A percentile compares a stretch with the other conserved stretches of the same genome.
These are phyloP conservation scores for Threskiornis aethiopicus DNA, from an alignment of 2,797 vertebrate species.

Conservation along the genomic window DNA sequence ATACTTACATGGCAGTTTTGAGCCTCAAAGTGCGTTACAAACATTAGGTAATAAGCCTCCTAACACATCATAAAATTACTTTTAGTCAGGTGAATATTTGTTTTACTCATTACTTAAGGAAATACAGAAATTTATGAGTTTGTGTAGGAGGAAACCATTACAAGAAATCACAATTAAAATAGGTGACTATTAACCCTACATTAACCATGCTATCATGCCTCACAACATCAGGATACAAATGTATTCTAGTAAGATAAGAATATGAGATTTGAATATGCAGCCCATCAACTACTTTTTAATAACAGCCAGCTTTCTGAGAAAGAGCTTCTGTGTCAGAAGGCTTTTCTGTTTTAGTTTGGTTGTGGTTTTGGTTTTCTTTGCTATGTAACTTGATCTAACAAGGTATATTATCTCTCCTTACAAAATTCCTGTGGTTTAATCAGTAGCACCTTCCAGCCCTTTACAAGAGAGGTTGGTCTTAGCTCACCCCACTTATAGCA, in stretches of 20 bases:
- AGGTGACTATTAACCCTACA: neutral
- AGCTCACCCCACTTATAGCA: neutral
- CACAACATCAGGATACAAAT: neutral
- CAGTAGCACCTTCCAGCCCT: neutral
- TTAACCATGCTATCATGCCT: neutral
- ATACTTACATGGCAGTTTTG: neutral
- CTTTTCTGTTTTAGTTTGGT: neutral
- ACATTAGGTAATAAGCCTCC: neutral
- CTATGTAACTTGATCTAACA: neutral
- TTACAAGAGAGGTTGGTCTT: neutral
- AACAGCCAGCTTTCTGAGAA: neutral
- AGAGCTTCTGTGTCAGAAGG: neutral
- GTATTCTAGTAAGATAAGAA: neutral
- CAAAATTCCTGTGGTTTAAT: neutral
- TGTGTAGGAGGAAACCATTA: neutral
- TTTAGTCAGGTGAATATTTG: neutral
- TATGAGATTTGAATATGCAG: neutral
- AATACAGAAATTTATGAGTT: neutral
- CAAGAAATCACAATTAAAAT: neutral
- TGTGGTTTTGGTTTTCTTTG: neutral
- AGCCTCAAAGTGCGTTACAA: neutral
- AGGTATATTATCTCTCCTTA: neutral
- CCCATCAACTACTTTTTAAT: neutral
- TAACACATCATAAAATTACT: neutral
- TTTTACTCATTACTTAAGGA: neutral